Percentiles rank a stretch among this genome's conserved stretches.
phyloP scores from a whole-genome alignment of 2,888 invertebrate genomes.

The Drosophila rellima region DNA sequence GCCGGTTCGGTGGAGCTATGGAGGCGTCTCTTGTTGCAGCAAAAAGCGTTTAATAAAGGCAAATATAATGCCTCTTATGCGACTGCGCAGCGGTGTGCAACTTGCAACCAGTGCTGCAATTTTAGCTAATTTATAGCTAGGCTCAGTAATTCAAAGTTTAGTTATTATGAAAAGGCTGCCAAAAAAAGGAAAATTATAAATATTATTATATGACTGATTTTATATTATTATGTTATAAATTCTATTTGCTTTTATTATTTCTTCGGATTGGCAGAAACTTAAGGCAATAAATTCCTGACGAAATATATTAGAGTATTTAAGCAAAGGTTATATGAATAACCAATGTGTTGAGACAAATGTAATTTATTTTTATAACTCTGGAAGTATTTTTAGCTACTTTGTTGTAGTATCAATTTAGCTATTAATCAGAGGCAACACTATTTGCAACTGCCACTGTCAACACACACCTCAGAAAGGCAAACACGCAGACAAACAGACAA shows the following conservation, averaged over 20 bases:
- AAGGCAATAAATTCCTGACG: neutral
- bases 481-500: slow-evolving; percentile 34
- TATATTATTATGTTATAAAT: too few species aligned
- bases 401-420: neutral
- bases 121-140: neutral
- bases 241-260: too few species aligned
- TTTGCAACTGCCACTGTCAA: neutral
- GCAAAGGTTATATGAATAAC: neutral
- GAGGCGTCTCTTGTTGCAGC: slow-evolving; percentile 10
- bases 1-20: slow-evolving; percentile 21
- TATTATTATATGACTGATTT: too few species aligned
- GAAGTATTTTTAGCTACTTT: neutral
- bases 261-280: too few species aligned
- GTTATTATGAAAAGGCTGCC: neutral
- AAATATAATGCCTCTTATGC: slow-evolving; percentile 42
- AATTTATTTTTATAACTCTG: neutral
- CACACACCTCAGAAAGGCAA: slow-evolving; percentile 38
- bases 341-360: too few species aligned
- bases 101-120: neutral
- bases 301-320: neutral
- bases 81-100: slow-evolving; percentile 30
- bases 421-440: neutral
- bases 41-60: slow-evolving; percentile 29
- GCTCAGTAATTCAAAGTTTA: neutral
- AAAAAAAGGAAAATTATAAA: too few species aligned